phyloP scores from a whole-genome alignment of 2,888 invertebrate genomes.

The Chrysina gloriosa region DNA sequence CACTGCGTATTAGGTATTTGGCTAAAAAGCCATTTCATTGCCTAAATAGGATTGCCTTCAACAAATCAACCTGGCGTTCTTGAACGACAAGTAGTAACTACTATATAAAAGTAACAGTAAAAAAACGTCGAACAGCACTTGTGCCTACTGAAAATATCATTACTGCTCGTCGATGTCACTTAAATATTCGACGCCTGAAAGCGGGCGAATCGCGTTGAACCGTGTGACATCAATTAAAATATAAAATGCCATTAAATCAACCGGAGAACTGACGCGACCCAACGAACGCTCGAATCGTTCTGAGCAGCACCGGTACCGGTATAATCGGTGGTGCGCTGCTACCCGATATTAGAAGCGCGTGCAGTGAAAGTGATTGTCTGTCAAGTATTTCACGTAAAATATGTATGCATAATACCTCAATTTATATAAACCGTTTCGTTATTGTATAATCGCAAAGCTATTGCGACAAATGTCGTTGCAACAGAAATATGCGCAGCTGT shows the following conservation, averaged over 20 bases:
- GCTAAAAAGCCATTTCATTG: too few relatives aligned
- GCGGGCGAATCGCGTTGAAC: constrained; percentile 1
- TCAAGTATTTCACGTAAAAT: constrained; percentile 15
- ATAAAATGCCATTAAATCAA: constrained; percentile 13
- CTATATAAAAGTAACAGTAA: too few relatives aligned
- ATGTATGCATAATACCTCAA: constrained; percentile 13
- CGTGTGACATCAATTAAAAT: constrained; percentile 10
- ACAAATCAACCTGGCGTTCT: too few relatives aligned
- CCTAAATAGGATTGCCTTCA: too few relatives aligned
- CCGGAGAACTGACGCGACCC: not conserved
- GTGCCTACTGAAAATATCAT: not conserved
- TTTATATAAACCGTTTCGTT: constrained; percentile 19
- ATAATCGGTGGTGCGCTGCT: too few relatives aligned
- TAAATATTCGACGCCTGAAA: not conserved
- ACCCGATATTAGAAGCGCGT: not conserved
- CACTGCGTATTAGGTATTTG: too few relatives aligned
- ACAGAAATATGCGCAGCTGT: not conserved
- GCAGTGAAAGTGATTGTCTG: constrained; percentile 31
- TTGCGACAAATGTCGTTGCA: not conserved
- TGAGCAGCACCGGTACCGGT: too few relatives aligned
- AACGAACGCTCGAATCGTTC: not conserved
- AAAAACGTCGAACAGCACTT: not conserved
- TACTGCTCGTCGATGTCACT: not conserved
- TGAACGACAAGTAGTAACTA: too few relatives aligned
- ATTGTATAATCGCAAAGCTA: constrained; percentile 4